Base-by-base conservation (phyloP, 2,888 invertebrate genomes). In the Hydrotaea diabolus region DNA sequence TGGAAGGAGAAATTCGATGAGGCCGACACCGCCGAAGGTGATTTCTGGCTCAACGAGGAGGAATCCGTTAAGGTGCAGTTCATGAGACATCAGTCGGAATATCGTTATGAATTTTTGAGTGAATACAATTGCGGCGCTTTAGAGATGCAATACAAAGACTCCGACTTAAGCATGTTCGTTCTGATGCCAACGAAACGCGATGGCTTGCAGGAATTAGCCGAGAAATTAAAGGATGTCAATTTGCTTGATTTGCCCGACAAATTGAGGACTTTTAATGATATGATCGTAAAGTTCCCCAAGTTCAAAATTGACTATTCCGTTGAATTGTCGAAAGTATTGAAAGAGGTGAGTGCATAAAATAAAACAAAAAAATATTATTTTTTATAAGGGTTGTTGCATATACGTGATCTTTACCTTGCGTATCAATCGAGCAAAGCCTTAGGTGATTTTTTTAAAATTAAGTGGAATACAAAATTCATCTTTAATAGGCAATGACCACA, bases 281-380 rank as follows among this genome's bases (percentile, higher is more conserved):
- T 92, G 0, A 72, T 88, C 46, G 94, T 97, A 0, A 93, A 93
- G 21, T 90, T 97, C 66, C 97, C 97, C 3, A 97, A 96, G 91
- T 97, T 97, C 91, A 97, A 96, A 92, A 94, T 97, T 69, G 97
- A 97, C 91, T 94, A 95, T 21, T 94, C 94, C 76, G 94, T 96
- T 9, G 93, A 96, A 79, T 92, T 97, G 81, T 93, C 92, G 0
- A 91, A 93, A 0, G 89, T 94, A 62, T 91, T 97, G 64, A 90
- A 93, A 53, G 93, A 95, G 93, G 97, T 92, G 79, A 88, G 89
- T 77, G 19, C 55, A 53, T 71, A 7, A 31, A 4, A 31, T 31
- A 31, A 4, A 7, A 4, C 2, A 31, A 31, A 4, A 7, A 31
- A 7, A 4, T 31, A 2, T 4, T 4, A 4, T 31, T 4, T 31